Evolutionary conservation across 2,888 invertebrate species (phyloP).

Genomic region (Plagodis pulveraria): DNA sequence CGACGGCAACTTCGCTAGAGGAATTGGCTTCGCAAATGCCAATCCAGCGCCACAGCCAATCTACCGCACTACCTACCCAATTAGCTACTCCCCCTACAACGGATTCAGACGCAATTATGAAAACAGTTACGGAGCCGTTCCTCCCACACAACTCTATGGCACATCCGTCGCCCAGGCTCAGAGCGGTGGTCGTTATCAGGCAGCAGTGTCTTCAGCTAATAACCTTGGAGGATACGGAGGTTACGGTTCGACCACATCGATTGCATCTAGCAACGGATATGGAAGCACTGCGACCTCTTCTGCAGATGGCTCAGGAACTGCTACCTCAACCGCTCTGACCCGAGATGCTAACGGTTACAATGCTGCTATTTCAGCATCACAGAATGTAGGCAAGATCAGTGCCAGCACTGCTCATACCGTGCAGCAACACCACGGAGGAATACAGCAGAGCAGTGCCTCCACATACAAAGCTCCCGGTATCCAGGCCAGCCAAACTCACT

Average conservation of each 20-base stretch:
- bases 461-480: slow-evolving; percentile 64
- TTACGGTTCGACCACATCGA: slow-evolving; percentile 49
- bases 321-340: slow-evolving; percentile 57
- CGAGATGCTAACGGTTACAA: slow-evolving; percentile 46
- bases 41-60: slow-evolving; percentile 40
- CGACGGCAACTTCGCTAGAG: slow-evolving; percentile 54
- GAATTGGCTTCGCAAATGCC: slow-evolving; percentile 63
- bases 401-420: slow-evolving; percentile 63
- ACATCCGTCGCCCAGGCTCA: slow-evolving; percentile 57
- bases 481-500: slow-evolving; percentile 64
- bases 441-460: slow-evolving; percentile 65
- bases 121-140: slow-evolving; percentile 48
- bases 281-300: slow-evolving; percentile 37
- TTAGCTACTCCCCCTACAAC: slow-evolving; percentile 45
- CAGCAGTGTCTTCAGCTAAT: slow-evolving; percentile 13
- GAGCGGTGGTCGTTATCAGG: slow-evolving; percentile 50
- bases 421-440: slow-evolving; percentile 53
- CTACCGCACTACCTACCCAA: slow-evolving; percentile 36
- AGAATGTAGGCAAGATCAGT: slow-evolving; percentile 55
- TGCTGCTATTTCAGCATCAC: slow-evolving; percentile 60
- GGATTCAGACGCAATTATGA: slow-evolving; percentile 38
- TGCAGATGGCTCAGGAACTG: slow-evolving; percentile 50
- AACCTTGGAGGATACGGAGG: slow-evolving; percentile 43
- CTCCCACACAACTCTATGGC: slow-evolving; percentile 59
- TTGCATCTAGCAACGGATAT: slow-evolving; percentile 38